phyloP scores from a whole-genome alignment of 1,140 invertebrate genomes.

The Macrostomum lignano region DNA sequence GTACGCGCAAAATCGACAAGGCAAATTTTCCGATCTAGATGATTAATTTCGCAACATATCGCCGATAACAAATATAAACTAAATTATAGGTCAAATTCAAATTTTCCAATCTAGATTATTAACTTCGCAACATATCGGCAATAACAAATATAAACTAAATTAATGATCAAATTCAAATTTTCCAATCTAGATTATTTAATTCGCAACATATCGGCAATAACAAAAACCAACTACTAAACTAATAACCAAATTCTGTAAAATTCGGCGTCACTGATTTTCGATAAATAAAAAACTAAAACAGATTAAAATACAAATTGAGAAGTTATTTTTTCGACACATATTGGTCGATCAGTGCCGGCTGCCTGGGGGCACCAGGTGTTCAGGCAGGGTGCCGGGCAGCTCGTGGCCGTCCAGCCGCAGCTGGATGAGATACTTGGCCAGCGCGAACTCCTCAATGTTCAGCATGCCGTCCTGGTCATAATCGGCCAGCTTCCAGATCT shows the following conservation, averaged over 20 bases:
- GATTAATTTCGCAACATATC: too few species aligned
- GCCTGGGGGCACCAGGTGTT: slow-evolving; percentile 63
- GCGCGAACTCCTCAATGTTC: slow-evolving; percentile 81
- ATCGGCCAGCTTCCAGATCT: slow-evolving; percentile 77
- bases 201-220: not conserved
- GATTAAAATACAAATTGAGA: not conserved
- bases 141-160: too few species aligned
- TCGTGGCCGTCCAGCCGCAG: slow-evolving; percentile 59
- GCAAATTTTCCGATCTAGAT: too few species aligned
- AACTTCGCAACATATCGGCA: too few species aligned
- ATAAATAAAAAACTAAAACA: not conserved
- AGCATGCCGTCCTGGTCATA: slow-evolving; percentile 80
- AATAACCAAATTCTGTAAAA: not conserved
- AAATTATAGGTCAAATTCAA: too few species aligned
- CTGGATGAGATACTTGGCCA: slow-evolving; percentile 88
- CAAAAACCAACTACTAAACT: not conserved
- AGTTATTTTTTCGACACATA: not conserved
- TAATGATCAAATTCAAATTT: too few species aligned
- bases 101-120: too few species aligned
- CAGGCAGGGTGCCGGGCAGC: slow-evolving; percentile 56
- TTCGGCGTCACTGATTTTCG: not conserved
- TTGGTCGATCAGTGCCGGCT: not conserved
- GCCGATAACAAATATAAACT: too few species aligned
- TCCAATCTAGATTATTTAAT: not conserved
- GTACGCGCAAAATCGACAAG: too few species aligned